Evolutionary conservation across 2,797 vertebrate genomes (phyloP), one percentile per base, ranked within the genome.

Genomic region (Brachymystax lenok): DNA sequence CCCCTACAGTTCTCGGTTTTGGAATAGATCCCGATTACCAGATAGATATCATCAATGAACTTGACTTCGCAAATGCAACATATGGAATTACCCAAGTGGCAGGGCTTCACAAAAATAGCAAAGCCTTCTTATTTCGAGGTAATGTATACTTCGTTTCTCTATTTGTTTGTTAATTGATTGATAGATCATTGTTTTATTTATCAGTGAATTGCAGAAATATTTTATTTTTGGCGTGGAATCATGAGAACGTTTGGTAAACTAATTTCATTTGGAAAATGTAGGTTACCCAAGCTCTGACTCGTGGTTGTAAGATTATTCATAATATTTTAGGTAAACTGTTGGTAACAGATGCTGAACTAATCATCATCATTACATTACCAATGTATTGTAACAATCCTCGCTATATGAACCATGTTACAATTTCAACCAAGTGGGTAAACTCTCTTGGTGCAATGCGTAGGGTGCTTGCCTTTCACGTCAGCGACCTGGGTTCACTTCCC

Each of bases 121-220:
- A 96, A 95, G 96, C 97, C 0, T 98, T 98, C 90, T 84, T 98
- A 30, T 98, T 98, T 79, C 95, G 96, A 96, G 97, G 98, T 99
- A 96, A 94, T 81, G 73, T 21, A 33, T 30, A 30, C 13, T 30
- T 67, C 0, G 3, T 24, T 63, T 63, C 59, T 63, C 24, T 56
- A n/a, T n/a, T 21, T n/a, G n/a, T 59, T 56, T 12, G 35, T 63
- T 63, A 21, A 27, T 63, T 24, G 21, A 21, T 61, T 10, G 4
- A 59, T 59, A 59, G 40, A 12, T 46, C 5, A 59, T 59, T n/a
- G 19, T 59, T 59, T 6, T 6, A 21, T 24, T 21, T 21, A 61
- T 61, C 1, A 10, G 6, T 61, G 59, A 61, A 24, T 61, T 63
- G 59, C 21, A 10, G 24, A 63, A 19, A 63, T 59, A 10, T 46